Conservation (phyloP, 2,797 vertebrate genomes). For the Notolabrus celidotus region DNA sequence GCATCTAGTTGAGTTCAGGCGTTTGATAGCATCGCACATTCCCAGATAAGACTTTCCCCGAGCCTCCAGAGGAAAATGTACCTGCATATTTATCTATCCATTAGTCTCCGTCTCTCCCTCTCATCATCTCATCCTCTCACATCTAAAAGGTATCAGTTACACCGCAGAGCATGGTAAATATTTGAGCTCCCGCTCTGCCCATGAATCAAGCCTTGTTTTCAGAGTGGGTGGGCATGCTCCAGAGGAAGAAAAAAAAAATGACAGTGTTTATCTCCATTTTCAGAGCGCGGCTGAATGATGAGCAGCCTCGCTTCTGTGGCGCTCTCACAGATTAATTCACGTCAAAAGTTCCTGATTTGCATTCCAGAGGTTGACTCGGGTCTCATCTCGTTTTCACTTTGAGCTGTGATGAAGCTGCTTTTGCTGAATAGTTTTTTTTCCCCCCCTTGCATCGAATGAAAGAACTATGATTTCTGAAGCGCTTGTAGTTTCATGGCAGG, state of each 20-base stretch:
- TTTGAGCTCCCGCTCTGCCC: slow-evolving; percentile 39
- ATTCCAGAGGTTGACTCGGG: slow-evolving; percentile 51
- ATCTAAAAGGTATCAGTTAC: slow-evolving; percentile 53
- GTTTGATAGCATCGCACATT: slow-evolving; percentile 35
- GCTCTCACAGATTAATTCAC: slow-evolving; percentile 44
- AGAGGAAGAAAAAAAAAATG: slow-evolving; percentile 13
- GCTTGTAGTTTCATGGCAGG: slow-evolving; percentile 29
- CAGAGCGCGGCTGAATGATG: slow-evolving; percentile 38
- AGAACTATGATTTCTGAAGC: slow-evolving; percentile 29
- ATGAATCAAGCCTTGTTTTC: slow-evolving; percentile 48
- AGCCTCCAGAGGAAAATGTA: slow-evolving; percentile 47
- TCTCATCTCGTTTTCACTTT: slow-evolving; percentile 51
- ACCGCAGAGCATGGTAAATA: slow-evolving; percentile 54
- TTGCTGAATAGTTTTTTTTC: background rate
- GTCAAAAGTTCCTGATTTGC: slow-evolving; percentile 58
- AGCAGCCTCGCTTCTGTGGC: slow-evolving; percentile 30
- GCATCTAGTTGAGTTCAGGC: slow-evolving; percentile 31
- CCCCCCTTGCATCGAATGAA: slow-evolving; percentile 29
- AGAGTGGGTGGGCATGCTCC: slow-evolving; percentile 35
- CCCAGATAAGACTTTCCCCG: slow-evolving; percentile 39
- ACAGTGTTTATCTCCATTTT: slow-evolving; percentile 54
- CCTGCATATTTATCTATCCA: slow-evolving; percentile 66
- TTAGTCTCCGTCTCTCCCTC: slow-evolving; percentile 53
- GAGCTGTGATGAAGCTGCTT: slow-evolving; percentile 54
- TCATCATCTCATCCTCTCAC: slow-evolving; percentile 48